A percentile compares a stretch with the other conserved stretches of the same genome.
Conservation (phyloP, 1,140 invertebrate species). For the Calliopsis andreniformis region DNA sequence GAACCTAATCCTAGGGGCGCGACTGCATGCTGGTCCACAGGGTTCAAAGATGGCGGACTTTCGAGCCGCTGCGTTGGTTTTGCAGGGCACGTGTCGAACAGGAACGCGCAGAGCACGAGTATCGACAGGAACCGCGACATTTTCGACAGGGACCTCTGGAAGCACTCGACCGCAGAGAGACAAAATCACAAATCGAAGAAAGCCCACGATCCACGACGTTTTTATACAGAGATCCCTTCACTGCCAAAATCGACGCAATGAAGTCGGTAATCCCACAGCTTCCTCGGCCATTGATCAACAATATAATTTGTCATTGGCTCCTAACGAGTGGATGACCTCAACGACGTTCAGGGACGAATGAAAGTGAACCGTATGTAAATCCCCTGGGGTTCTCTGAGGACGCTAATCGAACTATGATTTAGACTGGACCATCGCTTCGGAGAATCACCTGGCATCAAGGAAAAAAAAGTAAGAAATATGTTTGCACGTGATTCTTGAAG, state of each 20-base stretch:
- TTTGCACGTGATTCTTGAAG: neutral
- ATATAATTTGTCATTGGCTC: slow-evolving; percentile 27
- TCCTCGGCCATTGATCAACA: neutral
- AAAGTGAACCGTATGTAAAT: slow-evolving; percentile 48
- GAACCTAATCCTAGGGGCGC: too few relatives aligned
- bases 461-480: neutral
- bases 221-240: slow-evolving; percentile 65
- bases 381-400: neutral
- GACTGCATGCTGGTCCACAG: neutral
- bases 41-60: slow-evolving; percentile 4
- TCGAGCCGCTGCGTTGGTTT: slow-evolving; percentile 23
- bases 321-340: slow-evolving; percentile 66
- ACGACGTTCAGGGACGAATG: slow-evolving; percentile 58
- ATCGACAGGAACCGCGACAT: slow-evolving; percentile 3
- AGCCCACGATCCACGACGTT: slow-evolving; percentile 16
- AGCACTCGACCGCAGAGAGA: neutral
- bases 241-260: slow-evolving; percentile 42
- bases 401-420: slow-evolving; percentile 3
- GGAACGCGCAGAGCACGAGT: neutral
- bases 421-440: neutral
- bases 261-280: slow-evolving; percentile 4
- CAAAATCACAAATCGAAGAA: slow-evolving; percentile 23
- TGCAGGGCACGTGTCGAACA: neutral
- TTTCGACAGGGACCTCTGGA: neutral
- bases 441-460: neutral